Evolutionary conservation across 2,797 vertebrate species (phyloP).

Genomic region (Pipistrellus pipistrellus): DNA sequence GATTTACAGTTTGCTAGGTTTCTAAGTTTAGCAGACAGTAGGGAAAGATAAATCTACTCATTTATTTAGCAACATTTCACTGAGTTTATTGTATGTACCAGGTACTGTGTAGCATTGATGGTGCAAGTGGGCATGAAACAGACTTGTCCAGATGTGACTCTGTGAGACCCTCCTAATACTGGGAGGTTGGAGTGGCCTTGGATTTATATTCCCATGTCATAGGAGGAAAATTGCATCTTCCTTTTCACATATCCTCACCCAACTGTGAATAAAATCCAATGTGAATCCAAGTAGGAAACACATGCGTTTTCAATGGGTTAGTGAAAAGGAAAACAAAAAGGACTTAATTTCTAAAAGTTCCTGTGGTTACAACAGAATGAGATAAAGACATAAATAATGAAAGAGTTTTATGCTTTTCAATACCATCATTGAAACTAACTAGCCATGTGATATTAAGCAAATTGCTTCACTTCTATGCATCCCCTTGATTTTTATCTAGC

Average conservation of each 20-base stretch:
- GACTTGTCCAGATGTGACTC: neutral
- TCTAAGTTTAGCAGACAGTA: neutral
- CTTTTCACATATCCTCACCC: neutral
- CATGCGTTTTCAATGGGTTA: neutral
- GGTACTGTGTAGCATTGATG: rapidly evolving
- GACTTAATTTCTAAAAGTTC: neutral
- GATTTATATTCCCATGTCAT: neutral
- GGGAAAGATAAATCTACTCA: neutral
- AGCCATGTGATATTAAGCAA: neutral
- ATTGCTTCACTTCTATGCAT: neutral
- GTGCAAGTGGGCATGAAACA: neutral
- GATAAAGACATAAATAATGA: neutral
- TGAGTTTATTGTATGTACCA: neutral
- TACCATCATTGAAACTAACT: neutral
- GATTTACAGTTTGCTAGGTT: neutral
- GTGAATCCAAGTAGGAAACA: neutral
- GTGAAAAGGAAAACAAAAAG: neutral
- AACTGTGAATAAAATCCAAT: neutral
- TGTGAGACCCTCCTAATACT: neutral
- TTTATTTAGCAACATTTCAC: neutral
- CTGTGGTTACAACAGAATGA: neutral
- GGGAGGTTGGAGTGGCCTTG: neutral
- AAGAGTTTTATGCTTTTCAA: neutral
- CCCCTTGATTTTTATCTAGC: slow-evolving; percentile 11
- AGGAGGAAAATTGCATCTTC: neutral